Evolutionary conservation across 2,113 vertebrate species (phyloP), one percentile per base, ranked within the genome.

Genomic region (Rhea pennata): DNA sequence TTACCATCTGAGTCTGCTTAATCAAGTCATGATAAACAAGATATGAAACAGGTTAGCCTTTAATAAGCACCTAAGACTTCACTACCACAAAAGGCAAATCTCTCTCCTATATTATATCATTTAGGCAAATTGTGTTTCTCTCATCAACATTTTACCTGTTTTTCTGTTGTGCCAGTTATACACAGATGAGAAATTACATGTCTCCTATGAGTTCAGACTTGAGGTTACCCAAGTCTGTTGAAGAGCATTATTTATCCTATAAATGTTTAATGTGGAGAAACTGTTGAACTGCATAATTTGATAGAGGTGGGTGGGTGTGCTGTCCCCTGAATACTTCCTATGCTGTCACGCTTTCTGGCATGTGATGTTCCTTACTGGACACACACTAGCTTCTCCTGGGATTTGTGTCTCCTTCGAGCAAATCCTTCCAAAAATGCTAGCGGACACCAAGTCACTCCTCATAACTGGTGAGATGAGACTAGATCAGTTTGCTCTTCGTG

Each of bases 131-230:
- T 16, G 20, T 50, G 24, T 0, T 84, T 92, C 88, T 84, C 16
- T 59, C 24, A 40, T 69, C n/a, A 53, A 14, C 8, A 24, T 92
- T 64, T 66, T 46, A n/a, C 16, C 19, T 84, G 0, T 15, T 61
- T 87, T 70, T 73, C 12, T 16, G 66, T 46, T 40, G 22, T 48
- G 12, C 9, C 4, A 96, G 91, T 97, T 98, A 50, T 94, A 95
- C 5, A 21, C 97, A 40, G 88, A 96, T 48, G 85, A 97, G 6
- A 90, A 98, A 33, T 95, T 97, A 84, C 88, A 70, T 51, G 91
- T 97, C 94, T 61, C 91, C 93, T 65, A 66, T 95, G 96, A 97
- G 95, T 95, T 98, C 95, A 87, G 96, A 96, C 92, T 50, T 50
- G 98, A 98, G 93, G 97, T 97, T 96, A 64, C 50, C 27, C 65